These are phyloP conservation scores for Drosophila murphyi DNA, from an alignment of 1,140 invertebrate genomes.

Conservation along the genomic window DNA sequence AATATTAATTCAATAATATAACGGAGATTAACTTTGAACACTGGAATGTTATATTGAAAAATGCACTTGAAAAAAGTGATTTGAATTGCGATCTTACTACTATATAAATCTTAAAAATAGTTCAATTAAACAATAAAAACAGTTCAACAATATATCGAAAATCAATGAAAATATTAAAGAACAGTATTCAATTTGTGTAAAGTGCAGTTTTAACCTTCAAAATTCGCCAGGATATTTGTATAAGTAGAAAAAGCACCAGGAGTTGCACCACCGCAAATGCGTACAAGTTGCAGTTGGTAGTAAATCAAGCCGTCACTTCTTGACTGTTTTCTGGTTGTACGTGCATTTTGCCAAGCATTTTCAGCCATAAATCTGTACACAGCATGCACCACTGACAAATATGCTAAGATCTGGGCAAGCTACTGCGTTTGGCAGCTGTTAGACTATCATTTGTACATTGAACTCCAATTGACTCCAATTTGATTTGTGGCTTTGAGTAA, in stretches of 20 bases:
- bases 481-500: conserved; percentile 1
- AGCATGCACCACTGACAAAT: conserved; percentile 20
- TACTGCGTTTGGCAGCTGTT: conserved; percentile 6
- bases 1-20: no score
- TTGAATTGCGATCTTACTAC: no score
- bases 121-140: no score
- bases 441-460: neutral
- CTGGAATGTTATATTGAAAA: no score
- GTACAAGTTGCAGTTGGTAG: conserved; percentile 12
- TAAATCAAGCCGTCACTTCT: conserved; percentile 54
- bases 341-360: conserved; percentile 6
- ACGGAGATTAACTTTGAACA: no score
- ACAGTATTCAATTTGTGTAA: no score
- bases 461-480: conserved; percentile 7
- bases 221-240: no score
- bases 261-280: conserved; percentile 8
- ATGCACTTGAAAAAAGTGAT: no score
- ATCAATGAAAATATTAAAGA: no score
- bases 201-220: no score
- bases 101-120: no score
- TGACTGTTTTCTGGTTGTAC: conserved; percentile 11
- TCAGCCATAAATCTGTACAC: conserved; percentile 50
- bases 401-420: neutral
- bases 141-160: no score
- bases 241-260: neutral